Evolutionary conservation across 2,113 vertebrate species (phyloP).

Genomic region (Grantiella picta): DNA sequence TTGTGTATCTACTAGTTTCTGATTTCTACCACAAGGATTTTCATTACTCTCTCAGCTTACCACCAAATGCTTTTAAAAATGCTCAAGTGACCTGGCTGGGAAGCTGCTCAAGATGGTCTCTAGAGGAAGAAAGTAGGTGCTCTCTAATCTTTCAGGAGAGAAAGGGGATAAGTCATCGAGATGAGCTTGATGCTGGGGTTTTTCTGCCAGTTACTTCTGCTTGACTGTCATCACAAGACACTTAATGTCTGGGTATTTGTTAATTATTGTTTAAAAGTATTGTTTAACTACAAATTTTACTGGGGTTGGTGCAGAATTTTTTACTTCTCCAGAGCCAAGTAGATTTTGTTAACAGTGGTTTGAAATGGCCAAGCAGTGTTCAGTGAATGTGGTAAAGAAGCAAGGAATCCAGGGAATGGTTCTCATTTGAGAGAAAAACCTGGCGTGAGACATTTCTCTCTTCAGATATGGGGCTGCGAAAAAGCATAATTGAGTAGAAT

Average conservation of each 20-base stretch:
- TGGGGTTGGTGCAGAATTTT: neutral
- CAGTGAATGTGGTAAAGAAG: neutral
- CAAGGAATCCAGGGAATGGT: rapidly evolving
- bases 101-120: neutral
- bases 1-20: neutral
- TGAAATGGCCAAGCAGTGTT: neutral
- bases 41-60: neutral
- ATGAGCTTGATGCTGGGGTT: neutral
- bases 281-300: neutral
- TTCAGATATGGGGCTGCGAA: neutral
- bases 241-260: neutral
- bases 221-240: neutral
- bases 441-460: neutral
- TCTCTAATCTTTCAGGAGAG: neutral
- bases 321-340: neutral
- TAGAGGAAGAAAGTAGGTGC: neutral
- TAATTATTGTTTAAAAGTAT: neutral
- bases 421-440: neutral
- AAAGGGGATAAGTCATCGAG: neutral
- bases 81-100: neutral
- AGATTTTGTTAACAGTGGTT: neutral
- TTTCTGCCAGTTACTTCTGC: neutral
- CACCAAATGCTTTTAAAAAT: neutral
- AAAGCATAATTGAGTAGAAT: neutral
- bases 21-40: neutral